phyloP scores from a whole-genome alignment of 2,888 invertebrate genomes.

The Oegoconia quadripuncta region DNA sequence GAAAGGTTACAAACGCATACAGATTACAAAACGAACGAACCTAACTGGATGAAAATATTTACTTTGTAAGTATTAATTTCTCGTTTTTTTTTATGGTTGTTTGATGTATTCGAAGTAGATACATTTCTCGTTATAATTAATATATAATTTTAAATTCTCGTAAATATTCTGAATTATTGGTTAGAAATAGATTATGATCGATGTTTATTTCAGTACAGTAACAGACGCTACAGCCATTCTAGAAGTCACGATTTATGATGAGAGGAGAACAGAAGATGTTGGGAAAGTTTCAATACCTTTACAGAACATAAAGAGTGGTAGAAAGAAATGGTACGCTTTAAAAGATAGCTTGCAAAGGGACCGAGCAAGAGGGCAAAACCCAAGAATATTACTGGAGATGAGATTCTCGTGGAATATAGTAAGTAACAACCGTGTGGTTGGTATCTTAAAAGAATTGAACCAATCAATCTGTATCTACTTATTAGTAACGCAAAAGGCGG shows the following conservation, averaged over 20 bases:
- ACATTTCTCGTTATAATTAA: too few species aligned
- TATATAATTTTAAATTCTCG: too few species aligned
- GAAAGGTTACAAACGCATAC: conserved; percentile 96
- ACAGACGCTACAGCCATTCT: conserved; percentile 95
- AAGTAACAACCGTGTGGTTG: conserved; percentile 31
- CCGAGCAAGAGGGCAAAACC: conserved; percentile 91
- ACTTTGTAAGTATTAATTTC: conserved; percentile 86
- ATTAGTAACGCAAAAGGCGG: not conserved
- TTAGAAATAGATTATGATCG: not conserved
- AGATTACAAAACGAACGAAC: conserved; percentile 95
- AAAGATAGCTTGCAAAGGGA: conserved; percentile 94
- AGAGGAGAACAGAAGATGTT: conserved; percentile 96
- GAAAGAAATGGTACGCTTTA: conserved; percentile 95
- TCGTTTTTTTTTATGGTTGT: not conserved
- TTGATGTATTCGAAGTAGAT: too few species aligned
- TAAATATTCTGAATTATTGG: not conserved
- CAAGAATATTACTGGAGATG: conserved; percentile 92
- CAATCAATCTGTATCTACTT: not conserved
- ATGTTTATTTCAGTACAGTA: conserved; percentile 79
- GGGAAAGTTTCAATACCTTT: conserved; percentile 94
- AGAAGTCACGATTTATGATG: conserved; percentile 95
- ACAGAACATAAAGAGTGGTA: conserved; percentile 88
- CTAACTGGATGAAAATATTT: conserved; percentile 98
- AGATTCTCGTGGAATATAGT: conserved; percentile 93
- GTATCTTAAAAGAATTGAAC: not conserved